phyloP scores from a whole-genome alignment of 2,888 invertebrate genomes.

The Spisula solida region DNA sequence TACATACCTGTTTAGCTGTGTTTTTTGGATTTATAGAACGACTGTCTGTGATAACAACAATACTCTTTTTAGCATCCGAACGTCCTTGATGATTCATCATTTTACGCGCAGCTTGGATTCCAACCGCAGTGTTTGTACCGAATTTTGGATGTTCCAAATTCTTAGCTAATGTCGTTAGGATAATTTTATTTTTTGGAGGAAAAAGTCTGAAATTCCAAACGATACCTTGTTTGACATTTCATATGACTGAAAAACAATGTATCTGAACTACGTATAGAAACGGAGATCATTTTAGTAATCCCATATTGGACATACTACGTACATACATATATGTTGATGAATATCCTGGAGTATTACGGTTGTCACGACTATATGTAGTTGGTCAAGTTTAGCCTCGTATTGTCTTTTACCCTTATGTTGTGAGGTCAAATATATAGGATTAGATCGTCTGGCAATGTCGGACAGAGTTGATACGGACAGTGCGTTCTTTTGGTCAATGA shows the following conservation, averaged over 20 bases:
- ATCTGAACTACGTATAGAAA: too few species aligned
- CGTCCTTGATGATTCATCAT: conserved; percentile 74
- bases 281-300: too few species aligned
- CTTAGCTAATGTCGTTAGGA: conserved; percentile 74
- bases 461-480: too few species aligned
- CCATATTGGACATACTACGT: too few species aligned
- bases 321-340: too few species aligned
- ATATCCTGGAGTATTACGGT: too few species aligned
- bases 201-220: conserved; percentile 66
- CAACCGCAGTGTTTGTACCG: conserved; percentile 81
- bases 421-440: too few species aligned
- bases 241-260: not conserved
- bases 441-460: too few species aligned
- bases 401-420: too few species aligned
- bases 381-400: too few species aligned
- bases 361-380: too few species aligned
- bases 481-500: not conserved
- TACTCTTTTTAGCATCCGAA: conserved; percentile 77
- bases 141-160: conserved; percentile 75
- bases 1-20: conserved; percentile 75
- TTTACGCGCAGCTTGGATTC: conserved; percentile 70
- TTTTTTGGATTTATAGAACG: conserved; percentile 76
- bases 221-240: not conserved
- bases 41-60: conserved; percentile 82
- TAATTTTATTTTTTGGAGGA: conserved; percentile 75